Evolutionary conservation across 2,888 invertebrate genomes (phyloP), one percentile per base, ranked within the genome.

Genomic region (Caenorhabditis sp.): DNA sequence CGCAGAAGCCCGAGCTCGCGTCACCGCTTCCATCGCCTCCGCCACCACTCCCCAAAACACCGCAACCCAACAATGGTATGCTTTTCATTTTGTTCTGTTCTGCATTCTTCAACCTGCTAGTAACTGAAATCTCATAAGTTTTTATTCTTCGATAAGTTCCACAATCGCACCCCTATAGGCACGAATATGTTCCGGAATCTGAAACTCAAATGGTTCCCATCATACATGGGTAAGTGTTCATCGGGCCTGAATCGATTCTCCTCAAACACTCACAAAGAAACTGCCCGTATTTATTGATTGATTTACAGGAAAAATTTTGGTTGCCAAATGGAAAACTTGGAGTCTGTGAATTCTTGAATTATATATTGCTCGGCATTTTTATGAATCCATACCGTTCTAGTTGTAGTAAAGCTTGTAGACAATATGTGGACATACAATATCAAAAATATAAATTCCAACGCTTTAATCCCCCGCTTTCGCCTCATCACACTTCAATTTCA

Each of bases 61-160:
- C 76, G 39, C 76, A 58, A 59, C 76, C 76, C 46, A 71, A 30
- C 37, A 59, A 68, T 50, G 75, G 68, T 68, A 74, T 48, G 74
- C 50, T 39, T 37, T 43, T 35, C 35, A 52, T 39, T 43, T 52
- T 26, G 3, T n/a, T 24, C 35, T 22, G 22, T 48, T 46, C 6
- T 9, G 15, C 8, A 46, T 41, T 22, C 15, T 48, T 43, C 17
- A 27, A 43, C 9, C 6, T 45, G 24, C 32, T 46, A 27, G 50
- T 8, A 9, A 35, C 46, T 46, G 46, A 11, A 35, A 48, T 43
- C 20, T n/a, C n/a, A n/a, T n/a, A n/a, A 62, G 62, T 52, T 41
- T n/a, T 22, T 20, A 15, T 26, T 6, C 43, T 20, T 20, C 35
- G 2, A 9, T 13, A 35, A 30, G 9, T 30, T 9, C 30, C 30